These are phyloP conservation scores for Zosterops pallidus DNA, from an alignment of 2,113 vertebrate genomes.

Conservation along the genomic window DNA sequence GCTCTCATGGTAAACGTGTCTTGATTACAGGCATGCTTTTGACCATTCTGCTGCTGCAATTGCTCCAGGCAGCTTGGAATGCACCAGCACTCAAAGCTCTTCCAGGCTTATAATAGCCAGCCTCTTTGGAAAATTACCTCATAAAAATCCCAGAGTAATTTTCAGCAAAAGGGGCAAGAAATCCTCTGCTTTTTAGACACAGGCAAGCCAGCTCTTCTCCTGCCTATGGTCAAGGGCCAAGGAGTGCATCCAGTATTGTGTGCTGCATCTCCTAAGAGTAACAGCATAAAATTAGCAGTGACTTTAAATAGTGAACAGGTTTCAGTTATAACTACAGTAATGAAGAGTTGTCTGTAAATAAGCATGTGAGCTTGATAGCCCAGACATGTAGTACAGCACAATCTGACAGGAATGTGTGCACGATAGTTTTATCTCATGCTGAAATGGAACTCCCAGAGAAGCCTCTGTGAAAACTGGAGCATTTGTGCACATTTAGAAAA, in stretches of 20 bases:
- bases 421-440: background rate
- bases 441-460: background rate
- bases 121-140: constrained; percentile 46
- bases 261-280: background rate
- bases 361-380: background rate
- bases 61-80: constrained; percentile 43
- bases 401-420: background rate
- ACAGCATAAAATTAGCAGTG: background rate
- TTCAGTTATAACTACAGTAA: background rate
- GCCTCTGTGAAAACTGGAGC: background rate
- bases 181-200: background rate
- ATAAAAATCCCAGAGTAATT: constrained; percentile 20
- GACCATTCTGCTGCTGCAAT: constrained; percentile 14
- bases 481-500: background rate
- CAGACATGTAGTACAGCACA: background rate
- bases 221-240: background rate
- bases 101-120: constrained; percentile 38
- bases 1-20: background rate
- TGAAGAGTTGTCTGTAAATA: background rate
- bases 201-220: background rate
- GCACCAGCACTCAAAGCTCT: background rate
- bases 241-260: background rate
- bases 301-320: background rate
- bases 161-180: constrained; percentile 2
- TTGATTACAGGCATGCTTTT: constrained; percentile 46